phyloP scores from a whole-genome alignment of 2,888 invertebrate species.

The Catocala fraxini region DNA sequence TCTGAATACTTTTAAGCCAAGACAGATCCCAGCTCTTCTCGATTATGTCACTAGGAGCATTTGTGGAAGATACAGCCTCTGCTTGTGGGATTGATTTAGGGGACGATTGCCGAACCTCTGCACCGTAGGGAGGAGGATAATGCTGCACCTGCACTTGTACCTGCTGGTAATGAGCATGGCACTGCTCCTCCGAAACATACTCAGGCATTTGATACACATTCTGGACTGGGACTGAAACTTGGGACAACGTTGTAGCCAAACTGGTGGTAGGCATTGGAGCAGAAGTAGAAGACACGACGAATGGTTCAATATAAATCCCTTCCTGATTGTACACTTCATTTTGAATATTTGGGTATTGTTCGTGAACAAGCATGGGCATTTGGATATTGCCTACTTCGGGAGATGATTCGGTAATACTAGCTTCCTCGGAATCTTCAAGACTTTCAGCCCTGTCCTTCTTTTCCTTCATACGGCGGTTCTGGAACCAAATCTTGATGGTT shows the following conservation, averaged over 20 bases:
- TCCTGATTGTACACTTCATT: slow-evolving; percentile 52
- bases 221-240: slow-evolving; percentile 29
- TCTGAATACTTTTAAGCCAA: slow-evolving; percentile 66
- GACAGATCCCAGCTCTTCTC: slow-evolving; percentile 70
- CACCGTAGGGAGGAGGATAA: slow-evolving; percentile 39
- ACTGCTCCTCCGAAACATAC: slow-evolving; percentile 48
- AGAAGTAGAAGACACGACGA: slow-evolving; percentile 50
- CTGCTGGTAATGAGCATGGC: slow-evolving; percentile 50
- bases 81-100: slow-evolving; percentile 34
- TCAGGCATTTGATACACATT: slow-evolving; percentile 39
- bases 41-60: slow-evolving; percentile 40
- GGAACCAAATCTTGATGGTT: slow-evolving; percentile 94
- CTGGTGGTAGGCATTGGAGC: slow-evolving; percentile 27
- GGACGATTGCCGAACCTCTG: slow-evolving; percentile 42
- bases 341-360: slow-evolving; percentile 47
- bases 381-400: slow-evolving; percentile 49
- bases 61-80: slow-evolving; percentile 25
- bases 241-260: slow-evolving; percentile 30
- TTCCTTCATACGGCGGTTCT: slow-evolving; percentile 92
- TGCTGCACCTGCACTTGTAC: slow-evolving; percentile 49
- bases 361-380: slow-evolving; percentile 51
- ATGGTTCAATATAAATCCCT: slow-evolving; percentile 57
- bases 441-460: slow-evolving; percentile 87
- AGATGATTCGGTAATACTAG: slow-evolving; percentile 61
- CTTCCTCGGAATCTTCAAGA: slow-evolving; percentile 64